phyloP scores from a whole-genome alignment of 2,888 invertebrate species.

The Eucera pruinosa region DNA sequence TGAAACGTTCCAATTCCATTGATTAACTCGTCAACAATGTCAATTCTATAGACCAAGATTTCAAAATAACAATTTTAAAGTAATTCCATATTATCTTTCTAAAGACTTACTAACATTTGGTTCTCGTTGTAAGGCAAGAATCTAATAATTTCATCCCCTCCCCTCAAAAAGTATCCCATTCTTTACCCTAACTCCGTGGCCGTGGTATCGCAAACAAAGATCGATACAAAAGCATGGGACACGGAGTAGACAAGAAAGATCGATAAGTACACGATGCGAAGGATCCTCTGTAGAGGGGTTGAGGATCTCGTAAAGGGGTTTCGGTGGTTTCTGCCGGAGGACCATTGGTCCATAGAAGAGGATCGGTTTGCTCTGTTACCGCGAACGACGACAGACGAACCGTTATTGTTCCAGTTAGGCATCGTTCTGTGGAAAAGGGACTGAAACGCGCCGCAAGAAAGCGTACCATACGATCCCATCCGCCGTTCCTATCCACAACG shows the following conservation, averaged over 20 bases:
- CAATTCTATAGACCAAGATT: too few species aligned
- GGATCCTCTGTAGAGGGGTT: too few species aligned
- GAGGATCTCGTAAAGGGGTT: conserved; percentile 18
- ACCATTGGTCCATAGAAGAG: conserved; percentile 21
- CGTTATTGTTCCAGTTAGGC: conserved; percentile 48
- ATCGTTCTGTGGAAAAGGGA: conserved; percentile 18
- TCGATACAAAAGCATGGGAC: background rate
- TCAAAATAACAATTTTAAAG: too few species aligned
- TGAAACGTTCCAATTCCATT: too few species aligned
- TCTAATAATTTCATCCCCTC: background rate
- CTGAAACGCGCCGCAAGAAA: conserved; percentile 13
- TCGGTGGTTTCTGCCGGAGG: conserved; percentile 12
- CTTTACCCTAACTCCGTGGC: background rate
- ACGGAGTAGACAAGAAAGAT: conserved; percentile 1
- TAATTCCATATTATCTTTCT: too few species aligned
- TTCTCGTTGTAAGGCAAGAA: too few species aligned
- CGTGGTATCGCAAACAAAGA: background rate
- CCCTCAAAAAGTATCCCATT: background rate
- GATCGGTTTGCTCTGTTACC: conserved; percentile 36
- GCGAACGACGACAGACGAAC: background rate
- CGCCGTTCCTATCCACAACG: background rate
- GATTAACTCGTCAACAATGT: too few species aligned
- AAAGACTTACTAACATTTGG: too few species aligned
- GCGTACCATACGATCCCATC: conserved; percentile 22
- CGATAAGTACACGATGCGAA: too few species aligned